Evolutionary conservation across 2,113 vertebrate species (phyloP).

Genomic region (Oreochromis niloticus): DNA sequence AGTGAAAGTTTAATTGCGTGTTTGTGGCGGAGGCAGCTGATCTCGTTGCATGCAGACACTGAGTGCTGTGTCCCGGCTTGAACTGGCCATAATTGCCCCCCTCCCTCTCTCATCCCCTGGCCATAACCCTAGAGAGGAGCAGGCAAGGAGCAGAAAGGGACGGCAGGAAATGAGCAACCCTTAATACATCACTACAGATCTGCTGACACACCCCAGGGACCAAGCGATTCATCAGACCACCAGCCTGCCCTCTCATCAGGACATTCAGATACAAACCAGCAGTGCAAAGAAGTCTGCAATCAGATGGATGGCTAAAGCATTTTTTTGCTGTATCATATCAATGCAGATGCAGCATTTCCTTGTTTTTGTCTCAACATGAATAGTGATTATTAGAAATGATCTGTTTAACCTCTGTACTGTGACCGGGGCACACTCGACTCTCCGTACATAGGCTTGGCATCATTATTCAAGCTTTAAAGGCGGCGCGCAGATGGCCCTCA

Average conservation of each 20-base stretch:
- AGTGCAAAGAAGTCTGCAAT: neutral
- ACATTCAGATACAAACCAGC: slow-evolving; percentile 1
- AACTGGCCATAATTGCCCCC: slow-evolving; percentile 35
- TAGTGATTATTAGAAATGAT: neutral
- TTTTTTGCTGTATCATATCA: neutral
- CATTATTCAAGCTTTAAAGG: slow-evolving; percentile 17
- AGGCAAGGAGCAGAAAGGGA: slow-evolving; percentile 15
- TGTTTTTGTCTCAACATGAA: neutral
- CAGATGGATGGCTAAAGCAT: neutral
- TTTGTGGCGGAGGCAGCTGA: slow-evolving; percentile 37
- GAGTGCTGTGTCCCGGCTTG: slow-evolving; percentile 27
- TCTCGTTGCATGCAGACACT: slow-evolving; percentile 24
- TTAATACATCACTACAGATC: slow-evolving; percentile 56
- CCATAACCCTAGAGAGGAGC: slow-evolving; percentile 4
- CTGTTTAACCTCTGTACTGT: neutral
- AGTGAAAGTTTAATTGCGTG: slow-evolving; percentile 42
- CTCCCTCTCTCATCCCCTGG: neutral
- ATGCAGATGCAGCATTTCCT: neutral
- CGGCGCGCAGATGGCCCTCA: slow-evolving; percentile 33
- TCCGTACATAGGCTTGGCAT: slow-evolving; percentile 2
- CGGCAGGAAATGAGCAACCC: slow-evolving; percentile 48
- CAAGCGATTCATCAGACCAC: slow-evolving; percentile 43
- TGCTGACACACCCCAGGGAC: slow-evolving; percentile 56
- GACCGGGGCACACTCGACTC: neutral
- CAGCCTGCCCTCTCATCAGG: neutral